Evolutionary conservation across 1,140 invertebrate genomes (phyloP).

Genomic region (Mycetomoellerius zeteki): DNA sequence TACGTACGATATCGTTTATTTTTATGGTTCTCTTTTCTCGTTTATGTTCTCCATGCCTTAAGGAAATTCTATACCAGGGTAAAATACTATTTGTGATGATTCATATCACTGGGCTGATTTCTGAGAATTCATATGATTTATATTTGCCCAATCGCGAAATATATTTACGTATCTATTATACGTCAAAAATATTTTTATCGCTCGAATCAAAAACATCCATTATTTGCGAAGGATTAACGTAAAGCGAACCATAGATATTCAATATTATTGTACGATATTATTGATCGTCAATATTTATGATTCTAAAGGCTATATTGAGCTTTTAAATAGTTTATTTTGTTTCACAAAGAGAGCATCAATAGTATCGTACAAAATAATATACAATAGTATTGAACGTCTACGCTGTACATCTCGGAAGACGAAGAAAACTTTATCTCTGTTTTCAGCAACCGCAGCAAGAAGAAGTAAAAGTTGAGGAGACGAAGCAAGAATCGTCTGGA

Average conservation of each 20-base stretch:
- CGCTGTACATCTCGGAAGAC: background rate
- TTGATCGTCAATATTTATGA: no score
- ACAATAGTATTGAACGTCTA: no score
- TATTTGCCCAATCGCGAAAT: background rate
- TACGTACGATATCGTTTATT: background rate
- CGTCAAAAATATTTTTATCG: background rate
- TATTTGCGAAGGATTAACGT: background rate
- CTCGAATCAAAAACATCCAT: background rate
- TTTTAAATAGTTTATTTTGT: no score
- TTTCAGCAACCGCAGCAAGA: constrained; percentile 74
- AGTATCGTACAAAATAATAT: no score
- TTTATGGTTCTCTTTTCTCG: background rate
- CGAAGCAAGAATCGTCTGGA: constrained; percentile 81
- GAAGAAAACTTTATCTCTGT: background rate
- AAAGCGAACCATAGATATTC: no score
- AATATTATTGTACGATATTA: no score
- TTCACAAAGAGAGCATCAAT: no score
- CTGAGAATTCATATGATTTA: background rate
- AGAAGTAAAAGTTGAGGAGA: constrained; percentile 84
- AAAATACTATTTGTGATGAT: background rate
- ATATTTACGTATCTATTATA: background rate
- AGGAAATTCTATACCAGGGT: background rate
- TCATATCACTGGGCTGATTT: background rate
- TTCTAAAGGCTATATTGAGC: no score
- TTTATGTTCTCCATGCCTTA: background rate